Conservation (phyloP, 2,888 invertebrate species). For the Cephus spinipes region DNA sequence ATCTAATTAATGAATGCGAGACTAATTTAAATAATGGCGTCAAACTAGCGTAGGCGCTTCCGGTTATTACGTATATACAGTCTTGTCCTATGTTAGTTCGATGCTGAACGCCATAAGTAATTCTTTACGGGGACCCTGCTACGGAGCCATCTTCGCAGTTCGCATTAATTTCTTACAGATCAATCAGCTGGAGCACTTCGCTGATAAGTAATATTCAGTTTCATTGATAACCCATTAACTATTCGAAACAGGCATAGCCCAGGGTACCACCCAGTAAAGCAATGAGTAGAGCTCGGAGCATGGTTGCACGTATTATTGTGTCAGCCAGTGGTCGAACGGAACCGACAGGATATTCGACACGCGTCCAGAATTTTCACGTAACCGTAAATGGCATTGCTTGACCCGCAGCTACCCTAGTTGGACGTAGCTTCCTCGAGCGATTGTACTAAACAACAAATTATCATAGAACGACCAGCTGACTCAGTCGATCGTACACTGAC, state of each 20-base stretch:
- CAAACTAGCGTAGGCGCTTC: conserved; percentile 55
- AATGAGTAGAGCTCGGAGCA: conserved; percentile 26
- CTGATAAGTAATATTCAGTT: not conserved
- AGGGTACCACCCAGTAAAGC: not conserved
- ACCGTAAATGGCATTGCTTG: conserved; percentile 47
- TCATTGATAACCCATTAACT: conserved; percentile 38
- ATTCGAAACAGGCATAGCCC: conserved; percentile 44
- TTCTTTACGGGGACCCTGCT: not conserved
- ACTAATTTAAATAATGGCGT: conserved; percentile 64
- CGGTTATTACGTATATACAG: conserved; percentile 55
- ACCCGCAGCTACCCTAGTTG: conserved; percentile 38
- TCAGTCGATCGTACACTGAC: not conserved
- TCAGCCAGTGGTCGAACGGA: conserved; percentile 53
- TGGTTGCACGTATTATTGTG: conserved; percentile 58
- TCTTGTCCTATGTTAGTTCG: not conserved
- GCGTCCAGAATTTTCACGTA: conserved; percentile 55
- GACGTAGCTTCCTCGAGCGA: conserved; percentile 13
- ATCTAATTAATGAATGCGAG: conserved; percentile 62
- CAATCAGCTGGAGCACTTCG: not conserved
- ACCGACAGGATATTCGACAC: conserved; percentile 57
- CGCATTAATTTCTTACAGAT: not conserved
- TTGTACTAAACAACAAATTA: not conserved
- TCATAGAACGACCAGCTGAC: not conserved
- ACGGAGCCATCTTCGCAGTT: not conserved
- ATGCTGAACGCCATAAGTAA: not conserved